These are phyloP conservation scores for Dolichoris vasculosae DNA, from an alignment of 1,140 invertebrate genomes.

Conservation along the genomic window DNA sequence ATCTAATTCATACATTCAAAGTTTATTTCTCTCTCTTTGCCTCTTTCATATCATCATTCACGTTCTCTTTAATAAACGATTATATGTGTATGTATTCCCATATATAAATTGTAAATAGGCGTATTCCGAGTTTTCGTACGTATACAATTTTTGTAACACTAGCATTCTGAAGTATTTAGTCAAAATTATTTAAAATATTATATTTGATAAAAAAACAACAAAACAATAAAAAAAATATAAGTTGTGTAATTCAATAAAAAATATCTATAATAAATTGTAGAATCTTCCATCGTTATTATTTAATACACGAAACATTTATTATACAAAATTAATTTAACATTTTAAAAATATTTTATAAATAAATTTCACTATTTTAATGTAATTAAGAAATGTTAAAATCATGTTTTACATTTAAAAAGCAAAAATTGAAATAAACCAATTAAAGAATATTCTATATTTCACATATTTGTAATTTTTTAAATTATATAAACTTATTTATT, in stretches of 20 bases:
- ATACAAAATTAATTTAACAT: too few species aligned
- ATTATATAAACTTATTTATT: too few species aligned
- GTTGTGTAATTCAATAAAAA: background rate
- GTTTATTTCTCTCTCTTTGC: background rate
- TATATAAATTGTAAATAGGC: conserved; percentile 37
- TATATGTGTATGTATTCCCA: conserved; percentile 39
- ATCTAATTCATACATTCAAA: background rate
- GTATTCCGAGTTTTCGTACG: conserved; percentile 5
- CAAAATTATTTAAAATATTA: background rate
- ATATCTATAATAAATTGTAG: background rate
- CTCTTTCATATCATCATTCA: conserved; percentile 25
- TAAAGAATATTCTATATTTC: too few species aligned
- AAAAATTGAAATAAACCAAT: background rate
- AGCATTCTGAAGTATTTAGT: conserved; percentile 26
- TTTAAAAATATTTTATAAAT: too few species aligned
- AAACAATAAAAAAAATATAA: background rate
- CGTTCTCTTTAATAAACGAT: conserved; percentile 37
- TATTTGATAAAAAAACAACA: background rate
- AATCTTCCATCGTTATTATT: background rate
- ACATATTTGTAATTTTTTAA: too few species aligned
- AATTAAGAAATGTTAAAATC: background rate
- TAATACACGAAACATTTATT: background rate
- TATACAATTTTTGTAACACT: background rate
- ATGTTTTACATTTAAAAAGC: background rate
- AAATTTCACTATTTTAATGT: too few species aligned